Evolutionary conservation across 2,888 invertebrate genomes (phyloP), one percentile per base, ranked within the genome.

Genomic region (Schizotus pectinicornis): DNA sequence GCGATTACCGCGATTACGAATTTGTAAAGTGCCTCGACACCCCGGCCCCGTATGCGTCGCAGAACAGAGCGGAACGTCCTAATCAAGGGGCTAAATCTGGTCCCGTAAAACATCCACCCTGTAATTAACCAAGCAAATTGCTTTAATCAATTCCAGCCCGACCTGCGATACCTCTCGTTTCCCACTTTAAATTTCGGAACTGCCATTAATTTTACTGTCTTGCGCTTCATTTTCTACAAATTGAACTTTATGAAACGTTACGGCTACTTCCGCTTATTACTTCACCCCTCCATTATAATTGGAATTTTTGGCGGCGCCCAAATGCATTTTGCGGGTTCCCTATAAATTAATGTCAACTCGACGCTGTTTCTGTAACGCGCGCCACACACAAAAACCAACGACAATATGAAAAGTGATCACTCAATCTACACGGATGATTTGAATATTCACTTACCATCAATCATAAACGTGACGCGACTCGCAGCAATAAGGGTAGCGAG

Each of bases 101-200:
- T 43, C 37, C 58, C 61, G 64, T 67, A 67, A 69, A 69, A 64
- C 67, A 70, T 64, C 63, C 64, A 63, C 50, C 58, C 65, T 53
- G 62, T 67, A 68, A 72, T 70, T 69, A 70, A 67, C 63, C 64
- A 53, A 38, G 59, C 67, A 68, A 70, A 72, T 70, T 67, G 67
- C 64, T 63, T 61, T 67, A 67, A 69, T 71, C 68, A 69, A 69
- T 69, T 67, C 63, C 43, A 52, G 47, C 53, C 55, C 61, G 47
- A 47, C 47, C 30, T 56, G 56, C 50, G 39, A 51, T 38, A 56
- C 56, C 56, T 48, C 51, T 55, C 52, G 45, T 49, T n/a, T 51
- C 33, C 53, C 39, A 61, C 47, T 49, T 60, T 33, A 47, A 61
- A 53, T 52, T 61, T 61, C 38, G 31, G 42, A 61, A 56, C 47